Conservation (phyloP, 2,888 invertebrate genomes). For the Hyppa rectilinea region DNA sequence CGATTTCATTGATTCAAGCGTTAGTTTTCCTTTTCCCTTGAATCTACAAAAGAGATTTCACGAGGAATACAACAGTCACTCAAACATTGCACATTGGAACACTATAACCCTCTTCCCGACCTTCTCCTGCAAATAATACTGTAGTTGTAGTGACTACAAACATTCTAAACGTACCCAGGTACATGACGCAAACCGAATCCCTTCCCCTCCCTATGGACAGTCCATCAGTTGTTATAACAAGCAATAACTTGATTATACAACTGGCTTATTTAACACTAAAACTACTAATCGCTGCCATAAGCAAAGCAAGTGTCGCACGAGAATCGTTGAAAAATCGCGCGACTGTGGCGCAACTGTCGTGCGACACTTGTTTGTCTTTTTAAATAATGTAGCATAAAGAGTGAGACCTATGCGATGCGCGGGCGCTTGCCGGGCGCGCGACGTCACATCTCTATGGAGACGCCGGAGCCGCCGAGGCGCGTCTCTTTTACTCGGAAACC, state of each 20-base stretch:
- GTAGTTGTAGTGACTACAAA: constrained; percentile 51
- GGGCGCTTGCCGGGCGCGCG: constrained; percentile 67
- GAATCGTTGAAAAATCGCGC: constrained; percentile 39
- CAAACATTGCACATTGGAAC: constrained; percentile 59
- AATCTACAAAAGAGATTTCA: constrained; percentile 43
- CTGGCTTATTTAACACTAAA: constrained; percentile 41
- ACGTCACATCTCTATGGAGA: constrained; percentile 86
- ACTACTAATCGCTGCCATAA: constrained; percentile 42
- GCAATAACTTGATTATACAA: constrained; percentile 55
- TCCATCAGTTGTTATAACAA: constrained; percentile 51
- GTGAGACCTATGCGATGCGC: constrained; percentile 54
- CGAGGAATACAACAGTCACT: constrained; percentile 45
- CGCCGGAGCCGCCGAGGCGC: constrained; percentile 91
- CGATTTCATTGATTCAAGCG: constrained; percentile 56
- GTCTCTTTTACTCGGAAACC: constrained; percentile 91
- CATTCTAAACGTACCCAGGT: constrained; percentile 46
- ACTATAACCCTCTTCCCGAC: constrained; percentile 52
- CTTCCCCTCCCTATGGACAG: constrained; percentile 33
- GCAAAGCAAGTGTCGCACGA: constrained; percentile 32
- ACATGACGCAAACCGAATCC: constrained; percentile 38
- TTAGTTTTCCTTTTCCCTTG: constrained; percentile 52
- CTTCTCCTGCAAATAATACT: constrained; percentile 52
- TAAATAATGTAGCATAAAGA: constrained; percentile 52
- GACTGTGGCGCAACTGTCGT: constrained; percentile 32
- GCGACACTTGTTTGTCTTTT: constrained; percentile 33